Base-by-base conservation (phyloP, 2,113 vertebrate species). In the Oreotrochilus melanogaster region DNA sequence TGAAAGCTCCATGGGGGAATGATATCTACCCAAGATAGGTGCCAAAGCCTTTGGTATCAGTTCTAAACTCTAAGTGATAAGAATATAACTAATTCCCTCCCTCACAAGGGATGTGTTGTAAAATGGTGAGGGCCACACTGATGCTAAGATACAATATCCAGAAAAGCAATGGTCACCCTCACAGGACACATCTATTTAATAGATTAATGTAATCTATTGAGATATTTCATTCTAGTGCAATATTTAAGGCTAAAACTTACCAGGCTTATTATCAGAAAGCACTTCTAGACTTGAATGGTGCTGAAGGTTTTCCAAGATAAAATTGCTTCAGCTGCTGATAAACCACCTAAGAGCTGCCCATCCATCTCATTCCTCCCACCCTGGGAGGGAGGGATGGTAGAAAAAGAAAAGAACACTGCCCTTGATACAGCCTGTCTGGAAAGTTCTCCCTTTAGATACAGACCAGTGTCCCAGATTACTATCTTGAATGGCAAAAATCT, bases 241-340 rank as follows among this genome's bases (percentile, higher is more conserved):
- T 13, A 22, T 18, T 85, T 48, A 39, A 73, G 47, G 70, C 35
- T 50, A 67, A 87, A 50, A 24, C 27, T 60, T 37, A 18, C 12
- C 14, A 86, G 28, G 58, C 1, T 81, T 48, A 45, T 69, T 27
- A n/a, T 18, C 80, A 75, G 70, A 65, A 57, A 85, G 19, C 39
- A 43, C 16, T 78, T 79, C 51, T 50, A 31, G 11, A 85, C 43
- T 60, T 93, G 67, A 51, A 71, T 10, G 61, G 30, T 84, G 54
- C 50, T 64, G 65, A 81, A 88, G 72, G 75, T 86, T 57, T 86
- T 86, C 45, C 84, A 88, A 92, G 58, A 86, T 17, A 47, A 80
- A 86, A 96, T 43, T 21, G 28, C 51, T 93, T 72, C 87, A 62
- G 84, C 57, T 79, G 58, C 50, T 87, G 84, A 43, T 33, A 57